These are phyloP conservation scores for Furcifer pardalis DNA, from an alignment of 2,797 vertebrate genomes.

Conservation along the genomic window DNA sequence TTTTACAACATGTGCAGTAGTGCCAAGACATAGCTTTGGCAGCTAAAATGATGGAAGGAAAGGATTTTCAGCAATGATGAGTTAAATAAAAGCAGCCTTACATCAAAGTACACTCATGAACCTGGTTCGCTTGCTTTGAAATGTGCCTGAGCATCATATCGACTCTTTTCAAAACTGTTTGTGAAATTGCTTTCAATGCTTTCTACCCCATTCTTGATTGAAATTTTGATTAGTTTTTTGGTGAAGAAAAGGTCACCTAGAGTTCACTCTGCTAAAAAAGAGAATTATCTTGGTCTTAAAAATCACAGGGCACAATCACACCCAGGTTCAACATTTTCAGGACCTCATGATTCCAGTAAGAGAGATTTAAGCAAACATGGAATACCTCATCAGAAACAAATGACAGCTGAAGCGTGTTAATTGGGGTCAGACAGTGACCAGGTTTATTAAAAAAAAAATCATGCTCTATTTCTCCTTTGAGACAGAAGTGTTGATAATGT, in stretches of 20 bases:
- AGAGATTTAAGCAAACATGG: background rate
- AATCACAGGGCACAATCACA: background rate
- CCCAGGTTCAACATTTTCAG: background rate
- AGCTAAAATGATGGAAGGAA: background rate
- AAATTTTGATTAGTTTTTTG: slow-evolving; percentile 6
- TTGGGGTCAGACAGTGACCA: background rate
- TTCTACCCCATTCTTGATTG: background rate
- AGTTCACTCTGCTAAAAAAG: background rate
- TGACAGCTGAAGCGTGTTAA: background rate
- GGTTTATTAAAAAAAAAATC: background rate
- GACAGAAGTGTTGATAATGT: background rate
- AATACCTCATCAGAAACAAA: background rate
- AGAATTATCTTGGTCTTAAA: background rate
- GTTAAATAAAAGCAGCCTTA: background rate
- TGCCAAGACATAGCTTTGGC: background rate
- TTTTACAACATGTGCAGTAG: background rate
- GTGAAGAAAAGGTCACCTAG: background rate
- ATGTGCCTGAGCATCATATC: background rate
- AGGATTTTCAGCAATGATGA: background rate
- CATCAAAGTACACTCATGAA: background rate
- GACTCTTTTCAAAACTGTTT: slow-evolving; percentile 23
- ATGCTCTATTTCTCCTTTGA: background rate
- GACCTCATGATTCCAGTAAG: no score
- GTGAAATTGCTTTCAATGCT: slow-evolving; percentile 18
- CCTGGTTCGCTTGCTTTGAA: background rate